Evolutionary conservation across 2,113 vertebrate species (phyloP), one percentile per base, ranked within the genome.

Genomic region (Bujurquina vittata): DNA sequence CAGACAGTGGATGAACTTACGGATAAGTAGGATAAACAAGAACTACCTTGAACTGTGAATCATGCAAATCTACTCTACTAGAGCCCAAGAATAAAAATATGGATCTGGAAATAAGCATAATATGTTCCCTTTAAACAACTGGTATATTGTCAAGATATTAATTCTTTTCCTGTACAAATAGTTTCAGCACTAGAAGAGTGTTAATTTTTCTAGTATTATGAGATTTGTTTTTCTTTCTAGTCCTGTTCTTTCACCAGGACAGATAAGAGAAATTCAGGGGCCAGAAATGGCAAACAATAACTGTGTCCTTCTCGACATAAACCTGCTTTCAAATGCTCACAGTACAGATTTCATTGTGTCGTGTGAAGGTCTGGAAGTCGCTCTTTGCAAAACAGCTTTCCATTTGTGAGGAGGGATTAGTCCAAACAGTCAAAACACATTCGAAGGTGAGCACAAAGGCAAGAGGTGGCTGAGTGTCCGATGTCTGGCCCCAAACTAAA

Each of bases 391-490:
- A 82, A 75, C 33, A 59, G 10, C 20, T 52, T 67, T 40, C 56
- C 12, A 57, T 43, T 63, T 33, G 33, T 15, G n/a, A 55, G 69
- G 46, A 63, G 9, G 15, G 23, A 59, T 26, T 22, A 23, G 80
- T 78, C 55, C 80, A 80, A 87, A 84, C 5, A 59, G 72, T 69
- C 18, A 2, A 84, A 88, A 78, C 79, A 89, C 85, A 86, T 87
- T 84, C 75, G 78, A 69, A 78, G 58, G 31, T 55, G 43, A 90
- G 74, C 80, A 55, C 74, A 62, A 86, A 91, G 86, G 79, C 84
- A 89, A 78, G 61, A 86, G 73, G 84, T 72, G 77, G 76, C 76
- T 3, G 77, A 85, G 69, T 46, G 75, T 81, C 61, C 79, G 75
- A 80, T 57, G 57, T 78, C 37, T 43, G 37, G 62, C 37, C 59